These are phyloP conservation scores for Machimus atricapillus DNA, from an alignment of 2,888 invertebrate genomes.

Conservation along the genomic window DNA sequence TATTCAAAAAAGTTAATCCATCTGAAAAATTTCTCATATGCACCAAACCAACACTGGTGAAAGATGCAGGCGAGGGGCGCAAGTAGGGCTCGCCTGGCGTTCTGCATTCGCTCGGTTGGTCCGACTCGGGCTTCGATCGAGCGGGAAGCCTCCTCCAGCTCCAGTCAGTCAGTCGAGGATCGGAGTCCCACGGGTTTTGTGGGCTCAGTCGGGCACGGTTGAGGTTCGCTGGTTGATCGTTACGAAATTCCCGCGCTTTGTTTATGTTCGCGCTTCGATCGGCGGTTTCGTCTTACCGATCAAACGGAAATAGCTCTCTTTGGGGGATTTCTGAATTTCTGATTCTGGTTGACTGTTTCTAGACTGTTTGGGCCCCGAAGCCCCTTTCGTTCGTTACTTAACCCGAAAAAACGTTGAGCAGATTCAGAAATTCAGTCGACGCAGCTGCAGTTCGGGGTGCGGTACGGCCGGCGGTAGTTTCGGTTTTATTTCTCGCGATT, in stretches of 20 bases:
- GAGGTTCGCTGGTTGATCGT: background rate
- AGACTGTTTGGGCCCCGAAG: background rate
- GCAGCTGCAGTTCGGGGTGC: background rate
- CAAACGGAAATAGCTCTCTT: background rate
- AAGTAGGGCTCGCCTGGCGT: background rate
- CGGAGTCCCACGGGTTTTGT: background rate
- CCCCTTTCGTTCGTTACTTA: background rate
- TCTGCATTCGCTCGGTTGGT: constrained; percentile 14
- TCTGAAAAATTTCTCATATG: background rate
- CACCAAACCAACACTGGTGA: background rate
- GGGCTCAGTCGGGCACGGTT: background rate
- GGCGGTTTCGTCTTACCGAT: background rate
- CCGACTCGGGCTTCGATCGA: background rate
- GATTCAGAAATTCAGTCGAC: background rate
- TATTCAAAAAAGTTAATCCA: background rate
- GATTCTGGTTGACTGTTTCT: background rate
- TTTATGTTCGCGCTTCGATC: background rate
- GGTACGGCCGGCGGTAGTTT: background rate
- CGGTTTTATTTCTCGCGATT: background rate
- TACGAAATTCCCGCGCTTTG: background rate
- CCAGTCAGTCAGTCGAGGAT: constrained; percentile 7
- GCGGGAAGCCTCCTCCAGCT: background rate
- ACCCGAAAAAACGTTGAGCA: background rate
- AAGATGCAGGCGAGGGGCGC: background rate
- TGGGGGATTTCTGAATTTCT: background rate